Percentiles rank a stretch among this genome's conserved stretches.
phyloP scores from a whole-genome alignment of 2,888 invertebrate genomes.

The Cerceris ruficornis region DNA sequence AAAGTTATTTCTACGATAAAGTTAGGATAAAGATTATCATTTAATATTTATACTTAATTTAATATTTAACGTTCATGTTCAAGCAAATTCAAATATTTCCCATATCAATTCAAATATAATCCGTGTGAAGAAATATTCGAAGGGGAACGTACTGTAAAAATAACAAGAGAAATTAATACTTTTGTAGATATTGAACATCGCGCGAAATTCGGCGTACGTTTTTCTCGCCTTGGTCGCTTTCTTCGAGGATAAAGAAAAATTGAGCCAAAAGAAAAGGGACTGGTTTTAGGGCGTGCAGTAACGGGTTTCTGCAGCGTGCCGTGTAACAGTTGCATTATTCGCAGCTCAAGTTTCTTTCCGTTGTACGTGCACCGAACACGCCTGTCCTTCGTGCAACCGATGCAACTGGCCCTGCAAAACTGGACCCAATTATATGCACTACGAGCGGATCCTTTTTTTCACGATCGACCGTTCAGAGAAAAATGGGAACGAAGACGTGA shows the following conservation, averaged over 20 bases:
- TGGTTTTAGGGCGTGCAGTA: slow-evolving; percentile 64
- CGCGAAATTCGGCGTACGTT: background rate
- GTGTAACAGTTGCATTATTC: slow-evolving; percentile 63
- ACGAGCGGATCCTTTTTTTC: slow-evolving; percentile 23
- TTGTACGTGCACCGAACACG: slow-evolving; percentile 18
- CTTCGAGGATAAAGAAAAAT: slow-evolving; percentile 13
- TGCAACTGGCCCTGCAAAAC: slow-evolving; percentile 37
- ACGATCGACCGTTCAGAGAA: slow-evolving; percentile 35
- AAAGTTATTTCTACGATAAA: too few species aligned
- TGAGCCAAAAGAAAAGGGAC: slow-evolving; percentile 23
- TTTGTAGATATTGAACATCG: background rate
- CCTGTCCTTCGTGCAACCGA: slow-evolving; percentile 16
- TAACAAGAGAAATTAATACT: too few species aligned
- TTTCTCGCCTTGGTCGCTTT: background rate
- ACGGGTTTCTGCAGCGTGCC: slow-evolving; percentile 55
- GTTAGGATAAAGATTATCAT: too few species aligned
- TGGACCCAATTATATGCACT: slow-evolving; percentile 52
- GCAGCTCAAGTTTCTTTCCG: slow-evolving; percentile 58
- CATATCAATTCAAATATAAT: too few species aligned
- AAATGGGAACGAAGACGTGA: slow-evolving; percentile 51
- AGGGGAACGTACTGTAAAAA: too few species aligned
- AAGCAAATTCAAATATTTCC: too few species aligned
- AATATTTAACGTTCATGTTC: too few species aligned
- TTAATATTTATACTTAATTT: too few species aligned
- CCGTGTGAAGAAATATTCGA: too few species aligned